Conservation (phyloP, 2,888 invertebrate species). For the Epicampocera succincta region DNA sequence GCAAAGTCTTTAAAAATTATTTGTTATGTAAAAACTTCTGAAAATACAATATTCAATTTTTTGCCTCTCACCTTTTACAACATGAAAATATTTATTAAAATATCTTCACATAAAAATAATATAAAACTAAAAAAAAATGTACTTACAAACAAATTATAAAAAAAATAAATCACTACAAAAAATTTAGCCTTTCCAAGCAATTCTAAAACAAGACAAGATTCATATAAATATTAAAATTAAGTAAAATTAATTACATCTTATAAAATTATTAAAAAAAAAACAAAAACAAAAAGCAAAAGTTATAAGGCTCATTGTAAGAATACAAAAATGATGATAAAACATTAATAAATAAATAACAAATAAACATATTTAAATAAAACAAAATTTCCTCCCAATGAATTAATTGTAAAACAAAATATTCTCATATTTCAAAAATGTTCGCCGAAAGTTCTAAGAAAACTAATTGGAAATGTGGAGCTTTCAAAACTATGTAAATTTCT, state of each 20-base stretch:
- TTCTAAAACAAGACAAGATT: conserved; percentile 76
- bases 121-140: conserved; percentile 18
- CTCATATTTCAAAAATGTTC: no score
- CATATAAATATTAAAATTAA: conserved; percentile 67
- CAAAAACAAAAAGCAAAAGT: conserved; percentile 1
- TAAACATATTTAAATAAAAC: no score
- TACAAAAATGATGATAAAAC: conserved; percentile 15
- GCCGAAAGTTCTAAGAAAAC: no score
- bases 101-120: conserved; percentile 44
- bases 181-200: conserved; percentile 79
- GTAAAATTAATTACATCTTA: conserved; percentile 38
- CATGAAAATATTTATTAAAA: conserved; percentile 35
- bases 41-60: conserved; percentile 50
- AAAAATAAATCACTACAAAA: no score
- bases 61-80: conserved; percentile 46
- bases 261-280: conserved; percentile 38
- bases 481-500: no score
- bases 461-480: no score
- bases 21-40: conserved; percentile 44
- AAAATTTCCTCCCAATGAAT: conserved; percentile 3
- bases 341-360: conserved; percentile 11
- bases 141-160: conserved; percentile 67
- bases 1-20: conserved; percentile 35
- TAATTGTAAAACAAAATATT: background rate
- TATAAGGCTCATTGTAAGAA: conserved; percentile 52